Base-by-base conservation (phyloP, 64 coral and sea anemone genomes). In the Porites lutea region DNA sequence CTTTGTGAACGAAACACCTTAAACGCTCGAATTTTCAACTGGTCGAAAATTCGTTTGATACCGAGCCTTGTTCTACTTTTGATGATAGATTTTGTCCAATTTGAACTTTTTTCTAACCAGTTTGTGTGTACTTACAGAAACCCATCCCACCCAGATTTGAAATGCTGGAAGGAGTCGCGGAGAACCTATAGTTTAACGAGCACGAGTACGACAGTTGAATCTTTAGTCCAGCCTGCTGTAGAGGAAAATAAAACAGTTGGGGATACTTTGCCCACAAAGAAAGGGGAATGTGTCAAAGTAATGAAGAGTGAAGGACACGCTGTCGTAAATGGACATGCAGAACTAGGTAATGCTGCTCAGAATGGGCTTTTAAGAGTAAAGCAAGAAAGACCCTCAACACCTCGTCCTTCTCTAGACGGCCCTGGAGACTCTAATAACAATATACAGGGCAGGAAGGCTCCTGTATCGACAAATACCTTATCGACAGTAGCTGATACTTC, bases 361-460 rank as follows among this genome's bases (percentile, higher is more conserved):
- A 83, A 83, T 52, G 61, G 62, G 62, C 81, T 67, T 18, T 16
- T 8, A 19, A 66, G 63, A 64, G 61, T 83, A 14, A 83, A 83
- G 44, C 45, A 83, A 83, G 81, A 83, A 83, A 65, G 61, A 5
- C 45, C 61, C 18, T 67, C 81, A 12, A 83, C 81, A 3, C 62
- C 81, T 21, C 60, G 48, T 48, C 46, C 19, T 22, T 48, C 62
- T 83, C 7, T 51, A n/a, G 63, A 68, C 3, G 47, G 61, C 13
- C 18, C 27, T 83, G 81, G 81, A 5, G 81, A 83, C 62, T 67
- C 81, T 1, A 83, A 83, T 52, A 83, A 83, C 59, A 83, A 83
- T n/a, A 51, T 68, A 83, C 43, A 83, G 8, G 45, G 10, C 3
- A 66, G 51, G 68, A 83, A 67, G 8, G 63, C 13, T 0, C 47